These are phyloP conservation scores for Cotesia glomerata DNA, from an alignment of 1,140 invertebrate species.

Conservation along the genomic window DNA sequence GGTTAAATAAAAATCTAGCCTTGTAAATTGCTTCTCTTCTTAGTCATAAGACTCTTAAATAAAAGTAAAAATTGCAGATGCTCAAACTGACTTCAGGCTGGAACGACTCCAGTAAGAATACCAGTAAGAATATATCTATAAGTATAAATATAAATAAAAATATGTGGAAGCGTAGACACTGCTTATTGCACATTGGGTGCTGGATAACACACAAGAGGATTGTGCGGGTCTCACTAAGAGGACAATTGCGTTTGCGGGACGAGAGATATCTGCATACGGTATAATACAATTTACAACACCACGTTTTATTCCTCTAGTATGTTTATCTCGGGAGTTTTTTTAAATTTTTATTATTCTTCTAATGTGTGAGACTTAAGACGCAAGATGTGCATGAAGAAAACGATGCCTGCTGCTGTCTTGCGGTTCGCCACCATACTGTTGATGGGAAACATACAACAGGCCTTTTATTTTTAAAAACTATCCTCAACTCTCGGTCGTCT, in stretches of 20 bases:
- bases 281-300: conserved; percentile 29
- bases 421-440: conserved; percentile 16
- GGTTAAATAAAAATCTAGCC: conserved; percentile 1
- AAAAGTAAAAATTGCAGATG: background rate
- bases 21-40: conserved; percentile 13
- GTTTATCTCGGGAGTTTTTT: background rate
- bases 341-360: too few species aligned
- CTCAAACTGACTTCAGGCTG: background rate
- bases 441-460: conserved; percentile 20
- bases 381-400: background rate
- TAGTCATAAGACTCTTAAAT: background rate
- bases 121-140: too few species aligned
- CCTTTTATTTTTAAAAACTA: background rate
- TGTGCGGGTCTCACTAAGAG: conserved; percentile 1
- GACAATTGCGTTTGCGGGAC: conserved; percentile 24
- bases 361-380: background rate
- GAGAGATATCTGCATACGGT: conserved; percentile 11
- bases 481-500: background rate
- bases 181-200: background rate
- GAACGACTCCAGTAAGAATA: too few species aligned
- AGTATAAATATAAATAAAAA: background rate
- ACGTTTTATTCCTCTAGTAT: background rate
- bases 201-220: background rate
- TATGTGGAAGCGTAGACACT: background rate
- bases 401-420: conserved; percentile 11